Evolutionary conservation across 1,140 invertebrate species (phyloP).

Genomic region (Aphaenogaster floridana): DNA sequence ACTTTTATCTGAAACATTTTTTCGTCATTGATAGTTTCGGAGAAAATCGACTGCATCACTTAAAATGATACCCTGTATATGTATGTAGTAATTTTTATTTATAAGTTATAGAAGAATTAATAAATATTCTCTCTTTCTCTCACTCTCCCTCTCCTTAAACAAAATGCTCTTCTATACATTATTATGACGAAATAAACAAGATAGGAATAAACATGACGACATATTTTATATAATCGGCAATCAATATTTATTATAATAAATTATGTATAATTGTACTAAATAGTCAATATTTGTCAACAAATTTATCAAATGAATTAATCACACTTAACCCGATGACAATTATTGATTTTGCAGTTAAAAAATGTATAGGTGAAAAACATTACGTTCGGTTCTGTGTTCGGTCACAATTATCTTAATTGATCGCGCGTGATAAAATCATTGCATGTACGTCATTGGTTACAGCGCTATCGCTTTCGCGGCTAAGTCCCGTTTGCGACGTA

Average conservation of each 20-base stretch:
- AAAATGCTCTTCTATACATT: background rate
- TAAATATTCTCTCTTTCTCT: background rate
- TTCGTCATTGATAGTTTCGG: too few species aligned
- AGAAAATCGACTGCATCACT: too few species aligned
- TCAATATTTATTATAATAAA: conserved; percentile 7
- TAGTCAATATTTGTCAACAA: background rate
- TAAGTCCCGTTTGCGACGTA: conserved; percentile 22
- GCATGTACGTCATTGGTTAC: conserved; percentile 45
- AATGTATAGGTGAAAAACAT: background rate
- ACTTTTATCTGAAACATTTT: too few species aligned
- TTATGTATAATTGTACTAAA: background rate
- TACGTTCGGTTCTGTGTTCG: background rate
- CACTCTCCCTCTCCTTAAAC: background rate
- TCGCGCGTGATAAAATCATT: conserved; percentile 31
- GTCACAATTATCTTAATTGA: conserved; percentile 50
- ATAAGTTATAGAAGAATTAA: background rate
- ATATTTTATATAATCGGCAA: background rate
- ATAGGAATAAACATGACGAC: background rate
- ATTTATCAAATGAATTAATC: background rate
- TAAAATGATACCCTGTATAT: too few species aligned
- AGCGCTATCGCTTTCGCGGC: background rate
- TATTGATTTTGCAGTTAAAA: background rate
- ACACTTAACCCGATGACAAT: background rate
- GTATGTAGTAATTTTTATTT: too few species aligned
- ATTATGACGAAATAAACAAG: background rate